Base-by-base conservation (phyloP, 2,888 invertebrate species). In the Anarsia innoxiella region DNA sequence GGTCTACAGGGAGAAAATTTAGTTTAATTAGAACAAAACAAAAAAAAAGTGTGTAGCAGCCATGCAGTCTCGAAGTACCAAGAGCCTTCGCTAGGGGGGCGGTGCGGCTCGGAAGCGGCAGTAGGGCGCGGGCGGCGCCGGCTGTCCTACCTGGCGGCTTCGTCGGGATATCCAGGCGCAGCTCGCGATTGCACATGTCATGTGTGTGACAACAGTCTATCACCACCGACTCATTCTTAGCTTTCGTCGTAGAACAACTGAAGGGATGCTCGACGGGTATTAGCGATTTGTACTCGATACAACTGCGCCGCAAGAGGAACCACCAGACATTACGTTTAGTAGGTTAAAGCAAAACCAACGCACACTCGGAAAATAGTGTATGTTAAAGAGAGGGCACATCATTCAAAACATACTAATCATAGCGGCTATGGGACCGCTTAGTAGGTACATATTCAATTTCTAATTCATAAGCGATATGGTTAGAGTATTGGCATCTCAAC, bases 181-280 rank as follows among this genome's bases (percentile, higher is more conserved):
- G 87, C 63, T 87, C 85, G 65, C 80, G 87, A 87, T 93, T 93
- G 89, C 93, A 93, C 89, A 89, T 90, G 86, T 88, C 80, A 59
- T 53, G 86, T 67, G 90, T 86, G 77, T 90, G 89, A 89, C 94
- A 94, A 90, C 93, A 94, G 74, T 89, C 88, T 87, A 93, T 91
- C 86, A 89, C 89, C 88, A 91, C 90, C 60, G 91, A 88, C 69
- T 89, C 89, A 87, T 91, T 92, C 85, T 88, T 87, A 85, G 88
- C 87, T 85, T 88, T 89, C 80, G 90, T 89, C 79, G 89, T 88
- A 86, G 91, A 90, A 88, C 93, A 93, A 88, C 91, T 88, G 88
- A 93, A 88, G 79, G 92, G 91, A 77, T 93, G 92, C 87, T 91
- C 90, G 82, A 88, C 88, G 76, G 93, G 93, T 77, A 91, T 88